Evolutionary conservation across 2,797 vertebrate genomes (phyloP).

Genomic region (Triplophysa yarkandensis): DNA sequence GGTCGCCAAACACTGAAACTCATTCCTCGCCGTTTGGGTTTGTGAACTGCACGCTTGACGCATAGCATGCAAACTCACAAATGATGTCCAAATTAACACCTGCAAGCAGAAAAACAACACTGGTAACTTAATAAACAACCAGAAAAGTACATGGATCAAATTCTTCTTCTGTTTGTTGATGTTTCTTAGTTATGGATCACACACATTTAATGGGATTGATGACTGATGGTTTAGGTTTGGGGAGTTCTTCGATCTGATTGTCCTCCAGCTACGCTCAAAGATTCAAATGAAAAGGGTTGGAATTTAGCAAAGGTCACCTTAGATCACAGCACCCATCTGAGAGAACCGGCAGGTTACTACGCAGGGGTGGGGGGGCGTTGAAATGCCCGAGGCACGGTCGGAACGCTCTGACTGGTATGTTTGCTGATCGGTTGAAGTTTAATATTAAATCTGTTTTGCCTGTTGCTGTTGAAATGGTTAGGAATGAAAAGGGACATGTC

Average conservation of each 20-base stretch:
- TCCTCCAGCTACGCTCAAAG: not conserved
- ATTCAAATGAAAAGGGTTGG: constrained; percentile 11
- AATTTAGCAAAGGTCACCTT: constrained; percentile 33
- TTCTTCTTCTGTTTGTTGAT: not conserved
- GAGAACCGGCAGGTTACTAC: constrained; percentile 1
- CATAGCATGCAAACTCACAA: not conserved
- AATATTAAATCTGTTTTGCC: constrained; percentile 75
- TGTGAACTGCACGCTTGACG: constrained; percentile 7
- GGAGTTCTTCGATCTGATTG: constrained; percentile 4
- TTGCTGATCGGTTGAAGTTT: constrained; percentile 83
- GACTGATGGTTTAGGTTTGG: constrained; percentile 1
- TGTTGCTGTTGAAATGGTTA: constrained; percentile 72
- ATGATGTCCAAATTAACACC: not conserved
- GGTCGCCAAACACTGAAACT: not conserved
- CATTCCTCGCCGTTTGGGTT: constrained; percentile 5
- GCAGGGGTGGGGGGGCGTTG: constrained; percentile 16
- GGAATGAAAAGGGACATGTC: constrained; percentile 73
- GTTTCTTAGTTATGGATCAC: not conserved
- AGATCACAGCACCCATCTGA: constrained; percentile 14
- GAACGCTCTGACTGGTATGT: constrained; percentile 69
- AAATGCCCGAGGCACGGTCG: constrained; percentile 37
- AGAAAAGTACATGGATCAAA: not conserved
- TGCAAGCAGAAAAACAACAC: not conserved
- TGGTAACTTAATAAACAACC: not conserved
- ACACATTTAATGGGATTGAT: constrained; percentile 10